Conservation (phyloP, 2,113 vertebrate genomes). For the Octodon degus region DNA sequence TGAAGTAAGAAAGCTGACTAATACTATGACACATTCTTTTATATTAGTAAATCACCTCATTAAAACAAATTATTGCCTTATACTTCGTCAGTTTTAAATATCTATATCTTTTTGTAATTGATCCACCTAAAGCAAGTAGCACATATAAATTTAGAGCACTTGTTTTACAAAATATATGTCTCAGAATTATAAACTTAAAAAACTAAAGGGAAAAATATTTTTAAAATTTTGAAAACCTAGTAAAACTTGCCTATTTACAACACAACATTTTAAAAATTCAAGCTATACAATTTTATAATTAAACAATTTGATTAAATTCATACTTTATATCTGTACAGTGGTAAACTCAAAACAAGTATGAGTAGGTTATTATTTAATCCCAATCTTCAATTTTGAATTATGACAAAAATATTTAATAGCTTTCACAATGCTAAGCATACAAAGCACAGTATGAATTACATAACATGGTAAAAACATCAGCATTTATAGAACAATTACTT, state of each 20-base stretch:
- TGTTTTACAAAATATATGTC: conserved; percentile 49
- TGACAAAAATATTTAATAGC: neutral
- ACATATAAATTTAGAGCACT: neutral
- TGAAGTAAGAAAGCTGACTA: conserved; percentile 36
- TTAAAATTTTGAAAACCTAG: neutral
- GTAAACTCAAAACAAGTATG: conserved; percentile 47
- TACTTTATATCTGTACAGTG: neutral
- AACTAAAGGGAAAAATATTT: neutral
- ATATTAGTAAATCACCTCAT: conserved; percentile 31
- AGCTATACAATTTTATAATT: conserved; percentile 37
- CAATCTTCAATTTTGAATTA: conserved; percentile 41
- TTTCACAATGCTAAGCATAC: conserved; percentile 15
- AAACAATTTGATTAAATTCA: neutral
- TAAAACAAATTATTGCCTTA: conserved; percentile 38
- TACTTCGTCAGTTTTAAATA: conserved; percentile 57
- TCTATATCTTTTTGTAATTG: conserved; percentile 24
- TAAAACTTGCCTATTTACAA: neutral
- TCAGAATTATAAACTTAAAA: conserved; percentile 58
- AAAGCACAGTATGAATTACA: neutral
- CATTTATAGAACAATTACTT: neutral
- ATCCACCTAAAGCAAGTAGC: conserved; percentile 33
- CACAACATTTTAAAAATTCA: neutral
- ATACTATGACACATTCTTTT: neutral
- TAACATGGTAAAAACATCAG: conserved; percentile 21
- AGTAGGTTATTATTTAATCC: neutral